Percentiles rank a stretch among this genome's conserved stretches.
Evolutionary conservation across 2,113 vertebrate species (phyloP).

Genomic region (Hyla sarda): DNA sequence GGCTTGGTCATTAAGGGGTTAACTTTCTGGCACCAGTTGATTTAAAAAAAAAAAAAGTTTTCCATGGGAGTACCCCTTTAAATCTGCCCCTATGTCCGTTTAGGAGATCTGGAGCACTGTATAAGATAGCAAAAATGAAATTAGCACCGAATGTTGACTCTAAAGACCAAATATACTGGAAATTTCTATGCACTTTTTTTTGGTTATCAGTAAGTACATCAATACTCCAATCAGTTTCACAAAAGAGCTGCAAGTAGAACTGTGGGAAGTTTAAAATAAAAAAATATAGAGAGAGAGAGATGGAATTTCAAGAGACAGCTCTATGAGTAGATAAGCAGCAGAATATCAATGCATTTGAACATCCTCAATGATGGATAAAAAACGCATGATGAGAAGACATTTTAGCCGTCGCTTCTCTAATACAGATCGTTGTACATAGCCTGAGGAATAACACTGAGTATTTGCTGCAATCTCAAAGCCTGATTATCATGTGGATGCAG

Average conservation of each 20-base stretch:
- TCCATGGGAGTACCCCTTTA: too few species aligned
- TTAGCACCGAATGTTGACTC: too few species aligned
- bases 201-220: not conserved
- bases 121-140: too few species aligned
- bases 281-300: not conserved
- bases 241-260: not conserved
- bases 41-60: too few species aligned
- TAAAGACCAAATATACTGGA: not conserved
- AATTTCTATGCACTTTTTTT: not conserved
- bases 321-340: not conserved
- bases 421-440: not conserved
- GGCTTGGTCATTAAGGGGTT: too few species aligned
- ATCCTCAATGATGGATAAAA: not conserved
- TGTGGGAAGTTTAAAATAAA: not conserved
- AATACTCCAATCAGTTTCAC: not conserved
- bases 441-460: not conserved
- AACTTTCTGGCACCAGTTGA: too few species aligned
- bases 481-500: slow-evolving; percentile 11
- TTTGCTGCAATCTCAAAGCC: not conserved
- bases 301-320: not conserved
- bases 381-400: not conserved
- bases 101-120: too few species aligned
- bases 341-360: not conserved
- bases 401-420: not conserved
- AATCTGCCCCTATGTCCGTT: too few species aligned